Base-by-base conservation (phyloP, 2,113 vertebrate species). In the Salvator merianae region DNA sequence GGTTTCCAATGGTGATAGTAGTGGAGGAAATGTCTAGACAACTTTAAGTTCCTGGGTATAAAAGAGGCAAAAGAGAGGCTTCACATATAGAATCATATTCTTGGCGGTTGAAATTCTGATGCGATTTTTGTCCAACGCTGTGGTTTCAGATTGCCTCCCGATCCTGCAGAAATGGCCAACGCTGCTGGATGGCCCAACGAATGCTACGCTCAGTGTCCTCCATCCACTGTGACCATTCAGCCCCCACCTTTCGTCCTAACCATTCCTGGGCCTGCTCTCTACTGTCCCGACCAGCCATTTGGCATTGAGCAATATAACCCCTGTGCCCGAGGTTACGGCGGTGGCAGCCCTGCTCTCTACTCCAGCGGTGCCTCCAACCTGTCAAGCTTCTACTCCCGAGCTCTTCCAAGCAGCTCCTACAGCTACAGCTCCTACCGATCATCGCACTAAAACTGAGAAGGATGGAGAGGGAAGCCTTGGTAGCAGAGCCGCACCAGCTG, bases 181-280 rank as follows among this genome's bases (percentile, higher is more conserved):
- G 24, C 16, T 53, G 13, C 2, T 9, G 28, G 63, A 18, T 2
- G n/a, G 13, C 5, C 59, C 55, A 10, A 32, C 47, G 32, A 62
- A 24, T 77, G 76, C 34, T 77, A 62, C 12, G 76, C 76, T 53
- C 34, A 34, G 18, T 77, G 76, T 36, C 76, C 76, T 5, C 32
- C 76, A 12, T 77, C 76, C 3, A 77, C 76, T 12, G 55, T 77
- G 76, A 77, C 76, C 76, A 77, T 77, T 53, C 76, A 77, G 55
- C 76, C 76, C 13, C 76, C 76, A 6, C 76, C 76, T 3, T 77
- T 77, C 32, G 76, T 77, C 76, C 55, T 77, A 10, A 77, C 32
- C 76, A 77, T 77, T 24, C 76, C 76, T 26, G 76, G 76, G 34
- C 76, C 76, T 16, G 76, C 76, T 16, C 53, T 77, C 22, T 77